Evolutionary conservation across 2,113 vertebrate species (phyloP).

Genomic region (Myotis brandtii): DNA sequence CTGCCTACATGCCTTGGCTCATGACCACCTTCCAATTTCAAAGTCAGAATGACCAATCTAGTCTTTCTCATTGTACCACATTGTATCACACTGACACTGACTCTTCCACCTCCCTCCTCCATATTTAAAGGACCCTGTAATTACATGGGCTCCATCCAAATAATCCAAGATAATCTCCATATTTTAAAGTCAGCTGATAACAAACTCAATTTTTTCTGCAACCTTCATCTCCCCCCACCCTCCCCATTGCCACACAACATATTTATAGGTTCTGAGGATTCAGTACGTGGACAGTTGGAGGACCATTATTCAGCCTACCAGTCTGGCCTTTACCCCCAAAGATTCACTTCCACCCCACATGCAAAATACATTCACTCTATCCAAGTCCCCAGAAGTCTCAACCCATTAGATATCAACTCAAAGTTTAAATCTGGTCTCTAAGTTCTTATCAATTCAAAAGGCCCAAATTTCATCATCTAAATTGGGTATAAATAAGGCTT

Average conservation of each 20-base stretch:
- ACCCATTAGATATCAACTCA: neutral
- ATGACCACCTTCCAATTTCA: neutral
- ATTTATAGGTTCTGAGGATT: neutral
- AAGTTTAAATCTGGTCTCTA: neutral
- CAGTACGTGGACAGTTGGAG: neutral
- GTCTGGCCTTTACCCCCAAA: neutral
- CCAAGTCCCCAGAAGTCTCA: neutral
- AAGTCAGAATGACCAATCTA: neutral
- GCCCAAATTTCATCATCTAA: conserved; percentile 10
- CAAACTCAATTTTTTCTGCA: neutral
- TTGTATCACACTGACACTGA: neutral
- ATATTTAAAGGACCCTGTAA: neutral
- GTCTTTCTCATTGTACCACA: neutral
- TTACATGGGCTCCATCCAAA: neutral
- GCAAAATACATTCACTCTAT: neutral
- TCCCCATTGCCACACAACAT: neutral
- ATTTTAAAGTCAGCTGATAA: neutral
- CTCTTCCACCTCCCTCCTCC: neutral
- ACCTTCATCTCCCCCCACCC: neutral
- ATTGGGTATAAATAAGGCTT: neutral
- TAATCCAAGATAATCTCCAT: neutral
- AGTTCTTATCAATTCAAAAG: neutral
- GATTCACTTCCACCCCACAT: neutral
- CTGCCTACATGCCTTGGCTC: neutral
- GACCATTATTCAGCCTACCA: neutral